Evolutionary conservation across 1,140 invertebrate species (phyloP).

Genomic region (Danaus plexippus): DNA sequence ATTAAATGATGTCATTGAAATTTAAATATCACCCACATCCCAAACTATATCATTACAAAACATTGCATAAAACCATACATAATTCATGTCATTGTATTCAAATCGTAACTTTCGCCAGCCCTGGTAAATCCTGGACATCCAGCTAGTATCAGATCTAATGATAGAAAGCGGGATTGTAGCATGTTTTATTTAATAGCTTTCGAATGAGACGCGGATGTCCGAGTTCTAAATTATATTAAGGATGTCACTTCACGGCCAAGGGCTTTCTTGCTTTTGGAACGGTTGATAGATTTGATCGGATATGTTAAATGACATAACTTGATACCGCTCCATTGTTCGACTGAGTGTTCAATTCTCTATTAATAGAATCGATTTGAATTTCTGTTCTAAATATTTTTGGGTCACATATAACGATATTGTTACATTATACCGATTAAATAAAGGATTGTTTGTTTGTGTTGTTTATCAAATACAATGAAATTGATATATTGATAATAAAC

Average conservation of each 20-base stretch:
- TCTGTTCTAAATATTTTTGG: too few relatives aligned
- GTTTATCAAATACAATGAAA: too few relatives aligned
- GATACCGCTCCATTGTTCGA: neutral
- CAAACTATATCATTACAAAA: slow-evolving; percentile 39
- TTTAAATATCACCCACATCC: slow-evolving; percentile 28
- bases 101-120: slow-evolving; percentile 57
- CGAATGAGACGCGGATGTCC: slow-evolving; percentile 10
- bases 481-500: too few relatives aligned
- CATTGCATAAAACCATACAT: slow-evolving; percentile 52
- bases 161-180: slow-evolving; percentile 8
- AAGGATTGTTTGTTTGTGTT: too few relatives aligned
- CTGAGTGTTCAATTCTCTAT: neutral
- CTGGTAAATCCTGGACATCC: slow-evolving; percentile 25
- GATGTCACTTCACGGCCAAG: too few relatives aligned
- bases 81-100: slow-evolving; percentile 60
- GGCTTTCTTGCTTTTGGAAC: too few relatives aligned
- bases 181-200: slow-evolving; percentile 20
- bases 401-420: too few relatives aligned
- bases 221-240: too few relatives aligned
- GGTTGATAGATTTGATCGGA: too few relatives aligned
- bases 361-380: too few relatives aligned
- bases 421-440: too few relatives aligned
- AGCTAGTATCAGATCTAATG: slow-evolving; percentile 11
- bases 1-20: slow-evolving; percentile 4
- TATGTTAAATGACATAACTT: too few relatives aligned